These are phyloP conservation scores for Melitaea athalia DNA, from an alignment of 2,888 invertebrate genomes.

Conservation along the genomic window DNA sequence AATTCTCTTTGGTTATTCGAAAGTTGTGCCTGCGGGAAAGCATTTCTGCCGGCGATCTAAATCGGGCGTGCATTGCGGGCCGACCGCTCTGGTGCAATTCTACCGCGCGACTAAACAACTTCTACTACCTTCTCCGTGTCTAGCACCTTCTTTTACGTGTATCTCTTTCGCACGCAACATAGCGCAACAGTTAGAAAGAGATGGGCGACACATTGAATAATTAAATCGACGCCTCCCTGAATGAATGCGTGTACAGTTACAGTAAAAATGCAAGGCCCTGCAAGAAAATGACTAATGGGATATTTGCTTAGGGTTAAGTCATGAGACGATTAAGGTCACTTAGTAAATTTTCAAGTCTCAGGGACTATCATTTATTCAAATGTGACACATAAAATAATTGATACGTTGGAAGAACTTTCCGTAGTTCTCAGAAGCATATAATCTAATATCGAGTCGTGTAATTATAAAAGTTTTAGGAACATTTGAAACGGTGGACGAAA, in stretches of 20 bases:
- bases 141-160: slow-evolving; percentile 43
- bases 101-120: slow-evolving; percentile 62
- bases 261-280: slow-evolving; percentile 65
- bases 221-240: slow-evolving; percentile 64
- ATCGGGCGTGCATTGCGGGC: slow-evolving; percentile 71
- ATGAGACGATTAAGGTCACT: slow-evolving; percentile 61
- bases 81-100: slow-evolving; percentile 61
- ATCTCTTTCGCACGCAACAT: slow-evolving; percentile 48
- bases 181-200: slow-evolving; percentile 44
- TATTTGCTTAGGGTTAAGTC: slow-evolving; percentile 60
- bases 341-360: slow-evolving; percentile 58
- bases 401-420: slow-evolving; percentile 52
- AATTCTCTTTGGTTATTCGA: slow-evolving; percentile 67
- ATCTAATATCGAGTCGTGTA: slow-evolving; percentile 17
- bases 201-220: slow-evolving; percentile 65
- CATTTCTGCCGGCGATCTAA: slow-evolving; percentile 74
- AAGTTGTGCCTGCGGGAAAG: slow-evolving; percentile 77
- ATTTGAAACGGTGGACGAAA: neutral
- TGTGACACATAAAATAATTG: slow-evolving; percentile 61
- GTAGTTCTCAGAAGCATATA: slow-evolving; percentile 52
- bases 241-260: slow-evolving; percentile 63
- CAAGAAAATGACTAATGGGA: slow-evolving; percentile 55
- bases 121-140: slow-evolving; percentile 28
- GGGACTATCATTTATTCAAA: slow-evolving; percentile 65
- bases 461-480: slow-evolving; percentile 23